These are phyloP conservation scores for Noctua pronuba DNA, from an alignment of 2,888 invertebrate genomes.

Conservation along the genomic window DNA sequence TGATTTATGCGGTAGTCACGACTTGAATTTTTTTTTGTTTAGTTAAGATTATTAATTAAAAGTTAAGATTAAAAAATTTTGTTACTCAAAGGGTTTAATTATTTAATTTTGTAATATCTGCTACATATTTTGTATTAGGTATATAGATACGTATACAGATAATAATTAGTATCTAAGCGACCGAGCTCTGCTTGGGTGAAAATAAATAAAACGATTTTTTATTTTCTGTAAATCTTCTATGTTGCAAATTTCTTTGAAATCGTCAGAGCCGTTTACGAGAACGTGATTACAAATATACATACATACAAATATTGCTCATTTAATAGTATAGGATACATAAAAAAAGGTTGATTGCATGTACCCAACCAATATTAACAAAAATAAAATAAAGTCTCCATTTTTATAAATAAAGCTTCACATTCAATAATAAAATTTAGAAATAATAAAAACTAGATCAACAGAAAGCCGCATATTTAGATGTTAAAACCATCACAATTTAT, in stretches of 20 bases:
- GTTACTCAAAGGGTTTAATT: background rate
- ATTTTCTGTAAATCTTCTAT: background rate
- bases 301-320: too few relatives aligned
- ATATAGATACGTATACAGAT: too few relatives aligned
- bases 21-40: background rate
- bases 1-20: background rate
- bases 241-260: background rate
- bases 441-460: background rate
- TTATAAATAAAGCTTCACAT: background rate
- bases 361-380: background rate
- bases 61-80: too few relatives aligned
- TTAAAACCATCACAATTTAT: background rate
- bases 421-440: background rate
- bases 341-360: background rate
- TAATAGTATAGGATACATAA: background rate
- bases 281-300: background rate
- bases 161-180: too few relatives aligned
- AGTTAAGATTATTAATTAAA: background rate
- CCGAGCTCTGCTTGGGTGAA: too few relatives aligned
- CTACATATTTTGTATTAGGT: too few relatives aligned
- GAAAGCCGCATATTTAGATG: background rate
- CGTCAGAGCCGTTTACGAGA: background rate
- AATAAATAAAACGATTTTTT: too few relatives aligned
- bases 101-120: background rate
- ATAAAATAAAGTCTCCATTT: background rate